Evolutionary conservation across 1,140 invertebrate species (phyloP), one percentile per base, ranked within the genome.

Genomic region (Episyrphus balteatus): DNA sequence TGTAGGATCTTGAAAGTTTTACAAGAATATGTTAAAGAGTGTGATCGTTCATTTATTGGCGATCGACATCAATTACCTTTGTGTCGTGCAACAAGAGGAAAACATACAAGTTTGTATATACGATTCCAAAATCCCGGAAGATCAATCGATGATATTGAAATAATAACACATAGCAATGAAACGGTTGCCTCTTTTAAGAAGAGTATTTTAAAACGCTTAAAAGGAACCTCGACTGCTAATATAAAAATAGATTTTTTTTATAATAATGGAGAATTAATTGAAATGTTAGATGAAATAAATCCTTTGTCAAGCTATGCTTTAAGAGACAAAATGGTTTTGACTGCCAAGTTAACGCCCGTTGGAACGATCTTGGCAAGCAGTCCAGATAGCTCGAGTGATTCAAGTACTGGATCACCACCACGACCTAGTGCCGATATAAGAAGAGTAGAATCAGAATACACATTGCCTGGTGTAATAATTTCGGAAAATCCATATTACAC

Each of bases 11-110:
- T 98, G 61, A 89, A 91, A 73, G 92, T 96, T 55, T 77, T 98
- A 50, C 84, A 90, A 59, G 92, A 97, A 73, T 98, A 98, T 66
- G 84, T 98, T 46, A 87, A 84, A 50, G 92, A 98, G 70, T 97
- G 92, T 75, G 94, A 98, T 75, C 82, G 84, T 47, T 83, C 88
- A 47, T 97, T 90, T 72, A 81, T 82, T 19, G 86, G 88, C 10
- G 93, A 98, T 66, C 76, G 94, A 50, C 83, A 86, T 56, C 86
- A 92, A 60, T 72, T 96, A 53, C 63, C 65, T 14, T 56, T 68
- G 7, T 59, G 60, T 26, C 55, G 66, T 13, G 86, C 92, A 12
- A 88, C 84, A 54, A 79, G 91, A 48, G 94, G 93, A 14, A 91
- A 94, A 70, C 86, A 95, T 60, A 78, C 94, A 55, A 80, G 81